A percentile compares a stretch with the other conserved stretches of the same genome.
Conservation (phyloP, 2,888 invertebrate genomes). For the Patella ulyssiponensis region DNA sequence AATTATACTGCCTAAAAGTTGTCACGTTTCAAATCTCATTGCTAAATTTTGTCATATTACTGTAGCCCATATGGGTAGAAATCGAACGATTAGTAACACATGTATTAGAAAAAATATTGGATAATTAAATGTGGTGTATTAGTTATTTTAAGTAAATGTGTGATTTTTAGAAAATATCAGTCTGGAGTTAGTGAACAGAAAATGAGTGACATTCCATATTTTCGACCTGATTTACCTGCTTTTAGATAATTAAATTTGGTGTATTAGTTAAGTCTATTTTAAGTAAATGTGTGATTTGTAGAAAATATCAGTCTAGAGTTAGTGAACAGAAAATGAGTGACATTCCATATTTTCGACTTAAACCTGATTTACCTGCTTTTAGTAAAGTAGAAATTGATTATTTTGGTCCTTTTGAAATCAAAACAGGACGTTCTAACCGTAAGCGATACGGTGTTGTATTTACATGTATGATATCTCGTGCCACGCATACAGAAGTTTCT, state of each 20-base stretch:
- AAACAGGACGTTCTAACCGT: slow-evolving; percentile 46
- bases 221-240: slow-evolving; percentile 17
- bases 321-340: slow-evolving; percentile 19
- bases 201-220: slow-evolving; percentile 10
- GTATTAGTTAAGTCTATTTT: neutral
- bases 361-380: slow-evolving; percentile 43
- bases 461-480: slow-evolving; percentile 48
- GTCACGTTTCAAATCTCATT: slow-evolving; percentile 20
- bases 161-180: slow-evolving; percentile 6
- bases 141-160: slow-evolving; percentile 13
- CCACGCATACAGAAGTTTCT: slow-evolving; percentile 46
- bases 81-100: neutral
- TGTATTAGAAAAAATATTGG: slow-evolving; percentile 24
- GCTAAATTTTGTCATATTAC: slow-evolving; percentile 15
- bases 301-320: neutral
- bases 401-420: slow-evolving; percentile 51
- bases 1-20: slow-evolving; percentile 18
- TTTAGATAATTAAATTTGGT: slow-evolving; percentile 23
- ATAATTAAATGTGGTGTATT: slow-evolving; percentile 9
- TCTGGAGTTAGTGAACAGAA: slow-evolving; percentile 13
- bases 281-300: slow-evolving; percentile 15
- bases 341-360: slow-evolving; percentile 46
- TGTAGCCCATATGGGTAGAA: slow-evolving; percentile 16
- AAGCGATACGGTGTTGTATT: slow-evolving; percentile 50
- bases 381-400: slow-evolving; percentile 47